These are phyloP conservation scores for Microvelia longipes DNA, from an alignment of 1,140 invertebrate genomes.

Conservation along the genomic window DNA sequence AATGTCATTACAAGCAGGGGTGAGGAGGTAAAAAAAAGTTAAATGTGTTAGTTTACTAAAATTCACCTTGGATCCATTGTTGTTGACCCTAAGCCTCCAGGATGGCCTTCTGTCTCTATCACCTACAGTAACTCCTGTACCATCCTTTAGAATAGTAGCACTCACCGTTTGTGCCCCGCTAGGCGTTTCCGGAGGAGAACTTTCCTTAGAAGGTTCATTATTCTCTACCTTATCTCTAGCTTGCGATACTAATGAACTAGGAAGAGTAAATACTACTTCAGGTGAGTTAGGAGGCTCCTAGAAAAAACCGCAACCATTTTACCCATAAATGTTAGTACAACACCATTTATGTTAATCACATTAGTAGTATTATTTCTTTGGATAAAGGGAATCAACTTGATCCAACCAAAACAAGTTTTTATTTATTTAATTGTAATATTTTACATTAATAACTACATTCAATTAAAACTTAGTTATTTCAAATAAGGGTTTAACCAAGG, in stretches of 20 bases:
- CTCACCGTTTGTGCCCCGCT: constrained; percentile 1
- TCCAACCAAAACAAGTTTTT: no score
- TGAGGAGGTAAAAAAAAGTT: no score
- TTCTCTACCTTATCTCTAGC: background rate
- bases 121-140: constrained; percentile 31
- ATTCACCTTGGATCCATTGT: constrained; percentile 69
- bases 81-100: constrained; percentile 76
- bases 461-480: no score
- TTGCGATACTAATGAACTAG: background rate
- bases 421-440: no score
- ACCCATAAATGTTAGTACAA: no score
- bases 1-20: no score
- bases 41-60: background rate
- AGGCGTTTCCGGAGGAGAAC: background rate
- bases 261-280: background rate
- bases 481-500: no score
- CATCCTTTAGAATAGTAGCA: constrained; percentile 40
- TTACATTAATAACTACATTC: no score
- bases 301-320: no score
- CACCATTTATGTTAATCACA: no score
- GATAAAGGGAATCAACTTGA: no score
- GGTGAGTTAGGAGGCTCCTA: background rate
- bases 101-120: constrained; percentile 64
- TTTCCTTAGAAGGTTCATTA: background rate
- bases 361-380: no score